A percentile compares a stretch with the other conserved stretches of the same genome.
These are phyloP conservation scores for Neodontobutis hainanensis DNA, from an alignment of 2,113 vertebrate species.

Conservation along the genomic window DNA sequence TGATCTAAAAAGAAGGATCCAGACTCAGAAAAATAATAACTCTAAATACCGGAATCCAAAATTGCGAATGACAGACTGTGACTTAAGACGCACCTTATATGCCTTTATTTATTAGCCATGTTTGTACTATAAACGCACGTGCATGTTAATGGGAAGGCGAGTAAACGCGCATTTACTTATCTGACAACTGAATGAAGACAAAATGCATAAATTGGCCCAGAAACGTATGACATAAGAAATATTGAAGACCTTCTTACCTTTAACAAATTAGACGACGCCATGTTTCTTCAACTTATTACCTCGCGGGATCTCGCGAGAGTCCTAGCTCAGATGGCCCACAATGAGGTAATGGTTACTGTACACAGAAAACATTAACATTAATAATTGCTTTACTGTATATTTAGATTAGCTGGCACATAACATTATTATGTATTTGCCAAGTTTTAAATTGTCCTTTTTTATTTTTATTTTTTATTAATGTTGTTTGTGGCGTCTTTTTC, in stretches of 20 bases:
- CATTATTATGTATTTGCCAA: no score
- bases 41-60: slow-evolving; percentile 37
- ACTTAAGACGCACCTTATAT: slow-evolving; percentile 38
- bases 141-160: rapidly evolving
- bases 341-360: slow-evolving; percentile 33
- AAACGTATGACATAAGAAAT: slow-evolving; percentile 19
- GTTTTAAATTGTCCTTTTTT: no score
- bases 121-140: background rate
- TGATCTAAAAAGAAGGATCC: background rate
- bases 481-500: no score
- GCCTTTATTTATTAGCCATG: background rate
- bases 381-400: no score
- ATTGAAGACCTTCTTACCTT: slow-evolving; percentile 85
- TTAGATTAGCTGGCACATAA: no score
- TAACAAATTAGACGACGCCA: slow-evolving; percentile 97
- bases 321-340: background rate
- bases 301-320: slow-evolving; percentile 81
- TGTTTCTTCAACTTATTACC: slow-evolving; percentile 88
- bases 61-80: slow-evolving; percentile 35
- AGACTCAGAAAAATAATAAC: background rate
- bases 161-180: background rate
- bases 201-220: background rate
- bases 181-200: background rate
- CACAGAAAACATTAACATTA: background rate
- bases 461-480: no score